Evolutionary conservation across 1,140 invertebrate genomes (phyloP).

Genomic region (Halesus radiatus): DNA sequence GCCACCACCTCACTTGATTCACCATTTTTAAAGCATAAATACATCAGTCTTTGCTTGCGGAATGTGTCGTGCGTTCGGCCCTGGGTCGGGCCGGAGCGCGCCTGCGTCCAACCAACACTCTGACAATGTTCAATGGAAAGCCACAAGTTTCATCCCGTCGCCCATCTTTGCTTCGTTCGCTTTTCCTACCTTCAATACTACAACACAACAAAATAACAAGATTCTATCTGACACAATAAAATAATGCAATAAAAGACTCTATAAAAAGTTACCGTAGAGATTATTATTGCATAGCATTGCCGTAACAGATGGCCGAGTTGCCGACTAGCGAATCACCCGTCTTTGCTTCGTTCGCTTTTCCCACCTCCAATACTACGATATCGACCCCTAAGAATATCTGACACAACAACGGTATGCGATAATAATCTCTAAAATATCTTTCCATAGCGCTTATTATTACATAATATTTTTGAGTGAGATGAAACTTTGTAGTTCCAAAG

Average conservation of each 20-base stretch:
- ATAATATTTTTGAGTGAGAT: too few relatives aligned
- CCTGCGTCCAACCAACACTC: constrained; percentile 36
- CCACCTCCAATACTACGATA: neutral
- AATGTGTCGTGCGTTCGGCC: constrained; percentile 43
- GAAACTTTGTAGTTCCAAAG: neutral
- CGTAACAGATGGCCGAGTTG: neutral
- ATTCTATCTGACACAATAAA: too few relatives aligned
- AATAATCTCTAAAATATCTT: too few relatives aligned
- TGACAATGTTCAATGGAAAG: constrained; percentile 56
- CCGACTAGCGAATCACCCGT: constrained; percentile 26
- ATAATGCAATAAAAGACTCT: too few relatives aligned
- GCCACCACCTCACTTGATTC: constrained; percentile 77
- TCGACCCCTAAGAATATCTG: too few relatives aligned
- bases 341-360: constrained; percentile 44
- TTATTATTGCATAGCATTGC: too few relatives aligned
- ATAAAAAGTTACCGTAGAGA: too few relatives aligned
- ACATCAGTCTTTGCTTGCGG: constrained; percentile 69
- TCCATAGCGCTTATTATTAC: too few relatives aligned
- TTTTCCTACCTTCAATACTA: constrained; percentile 12
- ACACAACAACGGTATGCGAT: too few relatives aligned
- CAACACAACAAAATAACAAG: too few relatives aligned
- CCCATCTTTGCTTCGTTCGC: constrained; percentile 47
- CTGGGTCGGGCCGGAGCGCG: constrained; percentile 46
- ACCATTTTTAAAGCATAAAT: constrained; percentile 79
- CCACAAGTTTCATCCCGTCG: constrained; percentile 57